A percentile compares a stretch with the other conserved stretches of the same genome.
phyloP scores from a whole-genome alignment of 2,797 vertebrate genomes.

The Propithecus perrieri region DNA sequence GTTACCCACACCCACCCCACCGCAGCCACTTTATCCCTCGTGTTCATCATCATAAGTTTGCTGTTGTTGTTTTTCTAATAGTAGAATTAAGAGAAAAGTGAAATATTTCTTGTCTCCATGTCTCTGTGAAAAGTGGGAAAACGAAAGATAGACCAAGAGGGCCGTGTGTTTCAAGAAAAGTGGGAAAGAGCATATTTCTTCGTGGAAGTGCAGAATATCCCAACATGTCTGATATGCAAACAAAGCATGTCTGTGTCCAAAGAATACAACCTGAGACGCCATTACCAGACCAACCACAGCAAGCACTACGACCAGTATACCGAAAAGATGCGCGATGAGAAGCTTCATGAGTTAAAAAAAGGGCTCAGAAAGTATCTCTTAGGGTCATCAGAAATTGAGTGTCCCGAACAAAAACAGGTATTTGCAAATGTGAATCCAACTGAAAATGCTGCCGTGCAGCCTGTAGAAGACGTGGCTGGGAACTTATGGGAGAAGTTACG shows the following conservation, averaged over 20 bases:
- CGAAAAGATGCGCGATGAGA: conserved; percentile 17
- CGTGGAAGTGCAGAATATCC: conserved; percentile 71
- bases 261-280: conserved; percentile 75
- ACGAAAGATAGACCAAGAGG: conserved; percentile 78
- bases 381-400: neutral
- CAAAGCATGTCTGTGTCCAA: conserved; percentile 77
- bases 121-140: conserved; percentile 71
- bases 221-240: conserved; percentile 74
- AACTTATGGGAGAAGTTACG: conserved; percentile 72
- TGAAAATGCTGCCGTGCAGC: accelerated
- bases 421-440: neutral
- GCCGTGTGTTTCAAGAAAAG: conserved; percentile 76
- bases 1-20: neutral
- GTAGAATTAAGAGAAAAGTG: neutral
- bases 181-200: conserved; percentile 78
- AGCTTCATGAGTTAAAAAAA: conserved; percentile 67
- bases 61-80: neutral
- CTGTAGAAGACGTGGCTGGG: conserved; percentile 40
- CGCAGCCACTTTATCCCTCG: neutral
- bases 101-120: neutral
- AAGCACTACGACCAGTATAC: conserved; percentile 73
- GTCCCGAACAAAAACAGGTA: neutral
- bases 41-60: neutral
- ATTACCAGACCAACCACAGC: conserved; percentile 77
- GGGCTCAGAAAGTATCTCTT: conserved; percentile 54